A percentile compares a stretch with the other conserved stretches of the same genome.
Conservation (phyloP, 2,113 vertebrate genomes). For the Acrocephalus kingi region DNA sequence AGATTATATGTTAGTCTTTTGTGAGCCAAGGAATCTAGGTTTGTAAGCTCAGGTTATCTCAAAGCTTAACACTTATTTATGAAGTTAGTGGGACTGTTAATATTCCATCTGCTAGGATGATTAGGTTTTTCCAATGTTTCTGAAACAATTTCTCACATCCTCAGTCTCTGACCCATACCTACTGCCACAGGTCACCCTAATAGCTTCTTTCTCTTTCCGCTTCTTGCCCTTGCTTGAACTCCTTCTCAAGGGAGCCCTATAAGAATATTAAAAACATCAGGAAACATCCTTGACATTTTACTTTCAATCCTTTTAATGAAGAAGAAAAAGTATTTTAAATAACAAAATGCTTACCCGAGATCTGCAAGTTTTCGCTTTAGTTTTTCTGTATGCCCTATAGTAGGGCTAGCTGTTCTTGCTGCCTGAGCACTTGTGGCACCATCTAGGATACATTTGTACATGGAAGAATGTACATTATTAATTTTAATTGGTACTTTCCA, state of each 20-base stretch:
- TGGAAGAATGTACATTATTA: constrained; percentile 60
- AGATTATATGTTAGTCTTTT: background rate
- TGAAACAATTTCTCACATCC: background rate
- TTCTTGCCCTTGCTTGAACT: constrained; percentile 78
- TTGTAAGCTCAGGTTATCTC: background rate
- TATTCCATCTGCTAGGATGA: background rate
- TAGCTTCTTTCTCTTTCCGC: constrained; percentile 75
- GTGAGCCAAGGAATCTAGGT: background rate
- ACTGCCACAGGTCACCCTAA: constrained; percentile 76
- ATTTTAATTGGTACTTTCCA: constrained; percentile 21
- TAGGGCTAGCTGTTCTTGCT: constrained; percentile 65
- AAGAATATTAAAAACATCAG: constrained; percentile 40
- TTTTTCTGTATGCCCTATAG: constrained; percentile 75
- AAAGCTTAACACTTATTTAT: background rate
- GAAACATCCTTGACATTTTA: background rate
- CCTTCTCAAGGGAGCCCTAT: constrained; percentile 76
- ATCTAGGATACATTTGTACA: constrained; percentile 72
- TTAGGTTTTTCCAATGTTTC: background rate
- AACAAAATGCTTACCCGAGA: constrained; percentile 77
- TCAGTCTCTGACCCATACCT: constrained; percentile 72
- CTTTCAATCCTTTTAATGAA: background rate
- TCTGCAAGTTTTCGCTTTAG: constrained; percentile 77
- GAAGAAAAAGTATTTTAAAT: background rate
- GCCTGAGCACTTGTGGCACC: constrained; percentile 71
- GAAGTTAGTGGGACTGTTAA: background rate